Percentiles rank a stretch among this genome's conserved stretches.
Evolutionary conservation across 30 jellyfish, hydroid and myxozoan species (phyloP).

Genomic region (Hydractinia symbiolongicarpus): DNA sequence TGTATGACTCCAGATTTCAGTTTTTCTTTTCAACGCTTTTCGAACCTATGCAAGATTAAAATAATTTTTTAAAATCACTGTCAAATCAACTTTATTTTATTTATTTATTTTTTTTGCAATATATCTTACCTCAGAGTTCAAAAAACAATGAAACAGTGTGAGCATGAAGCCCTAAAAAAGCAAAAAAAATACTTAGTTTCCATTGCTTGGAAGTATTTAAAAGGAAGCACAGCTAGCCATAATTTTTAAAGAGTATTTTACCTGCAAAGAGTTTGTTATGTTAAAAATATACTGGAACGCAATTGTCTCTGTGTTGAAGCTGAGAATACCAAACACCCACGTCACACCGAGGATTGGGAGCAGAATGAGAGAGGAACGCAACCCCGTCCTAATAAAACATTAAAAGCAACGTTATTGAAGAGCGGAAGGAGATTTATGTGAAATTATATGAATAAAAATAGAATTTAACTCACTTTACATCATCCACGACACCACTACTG

Average conservation of each 20-base stretch:
- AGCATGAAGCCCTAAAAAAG: conserved; percentile 33
- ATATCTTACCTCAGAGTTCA: conserved; percentile 26
- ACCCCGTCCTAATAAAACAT: conserved; percentile 12
- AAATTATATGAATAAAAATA: not conserved
- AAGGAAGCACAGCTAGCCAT: too few relatives aligned
- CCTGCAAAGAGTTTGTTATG: conserved; percentile 24
- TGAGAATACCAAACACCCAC: conserved; percentile 26
- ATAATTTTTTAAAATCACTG: not conserved
- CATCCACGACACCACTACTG: conserved; percentile 8
- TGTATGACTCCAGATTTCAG: conserved; percentile 6
- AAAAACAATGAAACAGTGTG: conserved; percentile 24
- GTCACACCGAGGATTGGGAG: conserved; percentile 37
- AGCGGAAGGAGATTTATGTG: not conserved
- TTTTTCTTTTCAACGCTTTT: conserved; percentile 1
- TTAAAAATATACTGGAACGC: conserved; percentile 24
- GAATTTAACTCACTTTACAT: not conserved
- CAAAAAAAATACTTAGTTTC: too few relatives aligned
- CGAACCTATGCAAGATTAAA: not conserved
- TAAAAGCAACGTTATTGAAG: not conserved
- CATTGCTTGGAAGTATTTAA: too few relatives aligned
- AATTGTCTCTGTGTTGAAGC: conserved; percentile 20
- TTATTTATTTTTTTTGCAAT: not conserved
- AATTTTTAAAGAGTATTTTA: not conserved
- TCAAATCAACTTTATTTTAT: not conserved
- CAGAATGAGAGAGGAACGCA: conserved; percentile 25